phyloP scores from a whole-genome alignment of 1,140 invertebrate species.

The Ips nitidus region DNA sequence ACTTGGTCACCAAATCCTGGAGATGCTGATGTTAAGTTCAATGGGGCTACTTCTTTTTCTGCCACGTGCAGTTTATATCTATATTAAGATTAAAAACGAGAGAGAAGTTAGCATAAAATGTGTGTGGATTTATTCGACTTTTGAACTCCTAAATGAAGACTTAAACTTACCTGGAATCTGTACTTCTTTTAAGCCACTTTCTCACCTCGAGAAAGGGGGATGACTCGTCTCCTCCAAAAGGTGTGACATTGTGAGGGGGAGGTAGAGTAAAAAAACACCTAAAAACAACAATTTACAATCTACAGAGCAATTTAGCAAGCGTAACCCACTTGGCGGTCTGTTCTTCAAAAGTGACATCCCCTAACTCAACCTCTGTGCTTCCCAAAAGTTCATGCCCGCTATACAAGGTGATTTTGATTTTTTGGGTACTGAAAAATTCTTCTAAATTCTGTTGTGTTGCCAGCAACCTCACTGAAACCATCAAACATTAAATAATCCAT shows the following conservation, averaged over 20 bases:
- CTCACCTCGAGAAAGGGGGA: conserved; percentile 32
- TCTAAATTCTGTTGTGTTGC: conserved; percentile 39
- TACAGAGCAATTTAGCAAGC: too few relatives aligned
- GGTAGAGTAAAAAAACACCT: conserved; percentile 42
- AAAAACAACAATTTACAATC: too few relatives aligned
- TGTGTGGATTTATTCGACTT: too few relatives aligned
- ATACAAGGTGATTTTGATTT: conserved; percentile 43
- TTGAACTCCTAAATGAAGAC: too few relatives aligned
- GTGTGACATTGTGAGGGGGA: conserved; percentile 36
- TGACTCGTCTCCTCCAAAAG: conserved; percentile 28
- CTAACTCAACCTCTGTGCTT: conserved; percentile 37
- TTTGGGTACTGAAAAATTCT: conserved; percentile 43
- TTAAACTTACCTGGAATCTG: conserved; percentile 7
- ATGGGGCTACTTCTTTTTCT: neutral
- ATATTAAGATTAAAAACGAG: too few relatives aligned
- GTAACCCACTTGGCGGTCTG: neutral
- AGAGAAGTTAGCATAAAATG: too few relatives aligned
- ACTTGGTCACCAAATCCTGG: conserved; percentile 19
- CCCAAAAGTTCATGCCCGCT: conserved; percentile 42
- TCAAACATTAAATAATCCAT: neutral
- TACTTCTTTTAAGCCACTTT: conserved; percentile 27
- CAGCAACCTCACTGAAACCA: conserved; percentile 40
- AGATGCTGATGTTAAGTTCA: neutral
- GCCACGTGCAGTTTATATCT: conserved; percentile 1
- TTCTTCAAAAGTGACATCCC: conserved; percentile 30